phyloP scores from a whole-genome alignment of 92 coral and sea anemone genomes.

The Paramuricea clavata region DNA sequence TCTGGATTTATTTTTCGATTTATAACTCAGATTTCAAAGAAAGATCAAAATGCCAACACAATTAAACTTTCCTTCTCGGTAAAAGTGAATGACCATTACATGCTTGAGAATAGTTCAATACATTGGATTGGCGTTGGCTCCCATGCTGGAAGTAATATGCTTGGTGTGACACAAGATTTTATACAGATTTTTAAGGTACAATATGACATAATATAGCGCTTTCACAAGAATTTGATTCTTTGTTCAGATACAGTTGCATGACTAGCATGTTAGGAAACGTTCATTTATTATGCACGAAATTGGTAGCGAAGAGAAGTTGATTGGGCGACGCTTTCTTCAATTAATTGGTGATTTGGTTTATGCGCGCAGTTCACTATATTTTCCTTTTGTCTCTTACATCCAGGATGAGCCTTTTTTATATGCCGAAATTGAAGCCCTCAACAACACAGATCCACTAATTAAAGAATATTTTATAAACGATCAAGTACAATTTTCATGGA shows the following conservation, averaged over 20 bases:
- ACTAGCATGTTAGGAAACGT: no score
- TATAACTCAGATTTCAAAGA: conserved; percentile 77
- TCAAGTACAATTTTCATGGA: conserved; percentile 63
- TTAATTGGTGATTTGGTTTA: no score
- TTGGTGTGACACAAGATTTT: conserved; percentile 93
- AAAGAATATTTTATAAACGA: conserved; percentile 80
- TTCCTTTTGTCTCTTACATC: no score
- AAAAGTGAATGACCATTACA: conserved; percentile 79
- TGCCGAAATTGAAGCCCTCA: conserved; percentile 69
- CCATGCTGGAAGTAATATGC: conserved; percentile 93
- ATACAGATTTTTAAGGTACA: conserved; percentile 78
- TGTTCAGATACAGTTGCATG: no score
- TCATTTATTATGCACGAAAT: no score
- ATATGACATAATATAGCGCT: no score
- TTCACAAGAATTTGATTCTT: no score
- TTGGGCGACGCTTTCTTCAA: no score
- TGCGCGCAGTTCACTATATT: no score
- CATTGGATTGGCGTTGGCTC: conserved; percentile 95
- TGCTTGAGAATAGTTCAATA: conserved; percentile 77
- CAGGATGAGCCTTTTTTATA: conserved; percentile 75
- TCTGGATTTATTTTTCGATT: no score
- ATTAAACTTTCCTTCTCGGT: conserved; percentile 79
- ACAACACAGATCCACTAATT: conserved; percentile 65
- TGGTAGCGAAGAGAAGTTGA: no score
- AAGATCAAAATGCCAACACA: conserved; percentile 54